Percentiles rank a stretch among this genome's conserved stretches.
These are phyloP conservation scores for Cydia pomonella DNA, from an alignment of 1,140 invertebrate genomes.

Conservation along the genomic window DNA sequence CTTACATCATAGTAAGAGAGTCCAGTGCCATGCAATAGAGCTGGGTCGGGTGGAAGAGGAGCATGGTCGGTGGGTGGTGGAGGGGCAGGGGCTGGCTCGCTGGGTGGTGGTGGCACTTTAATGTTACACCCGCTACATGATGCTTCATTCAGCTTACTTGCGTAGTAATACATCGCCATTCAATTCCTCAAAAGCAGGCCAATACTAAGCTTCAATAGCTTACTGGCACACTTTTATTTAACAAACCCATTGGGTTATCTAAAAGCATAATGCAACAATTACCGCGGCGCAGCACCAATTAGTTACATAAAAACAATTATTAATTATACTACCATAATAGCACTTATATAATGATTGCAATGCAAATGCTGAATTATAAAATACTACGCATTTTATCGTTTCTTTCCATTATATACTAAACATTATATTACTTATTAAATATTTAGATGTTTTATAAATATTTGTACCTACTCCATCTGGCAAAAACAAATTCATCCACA, in stretches of 20 bases:
- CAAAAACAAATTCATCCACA: conserved; percentile 28
- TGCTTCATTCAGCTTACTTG: conserved; percentile 79
- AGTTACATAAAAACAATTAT: conserved; percentile 18
- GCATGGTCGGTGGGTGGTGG: conserved; percentile 58
- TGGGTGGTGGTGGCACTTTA: conserved; percentile 62
- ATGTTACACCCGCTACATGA: conserved; percentile 78
- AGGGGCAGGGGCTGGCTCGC: conserved; percentile 54
- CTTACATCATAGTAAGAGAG: conserved; percentile 73
- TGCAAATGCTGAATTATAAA: background rate
- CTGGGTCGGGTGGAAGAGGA: conserved; percentile 52
- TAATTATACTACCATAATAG: conserved; percentile 21
- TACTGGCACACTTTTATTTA: conserved; percentile 43
- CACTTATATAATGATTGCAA: conserved; percentile 13
- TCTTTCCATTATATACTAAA: background rate
- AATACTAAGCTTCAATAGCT: conserved; percentile 54
- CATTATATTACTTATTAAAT: background rate
- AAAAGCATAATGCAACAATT: conserved; percentile 20
- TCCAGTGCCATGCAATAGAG: conserved; percentile 61
- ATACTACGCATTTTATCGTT: background rate
- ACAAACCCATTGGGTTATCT: conserved; percentile 46
- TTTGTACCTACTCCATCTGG: conserved; percentile 11
- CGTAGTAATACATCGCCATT: conserved; percentile 82
- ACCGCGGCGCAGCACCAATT: background rate
- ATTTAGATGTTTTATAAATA: background rate
- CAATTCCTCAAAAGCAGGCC: conserved; percentile 56